Base-by-base conservation (phyloP, 2,888 invertebrate genomes). In the Stenurella melanura region DNA sequence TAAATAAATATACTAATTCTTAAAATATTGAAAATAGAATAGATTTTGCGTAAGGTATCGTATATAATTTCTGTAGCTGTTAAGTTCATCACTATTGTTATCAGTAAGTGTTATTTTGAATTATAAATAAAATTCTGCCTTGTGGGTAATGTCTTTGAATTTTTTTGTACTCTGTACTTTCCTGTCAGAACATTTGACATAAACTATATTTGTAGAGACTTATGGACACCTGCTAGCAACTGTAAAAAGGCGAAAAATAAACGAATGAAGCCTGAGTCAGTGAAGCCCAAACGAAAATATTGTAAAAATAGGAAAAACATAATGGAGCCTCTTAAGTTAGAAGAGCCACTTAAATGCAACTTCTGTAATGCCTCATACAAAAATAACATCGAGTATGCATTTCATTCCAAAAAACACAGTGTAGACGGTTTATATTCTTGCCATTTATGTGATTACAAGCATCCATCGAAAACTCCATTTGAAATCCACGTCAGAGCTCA, bases 401-500 rank as follows among this genome's bases (percentile, higher is more conserved):
- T 88, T 18, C 89, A 89, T 73, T 87, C 87, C 15, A 84, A 86
- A 42, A 79, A 77, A 12, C 89, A 89, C 76, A 84, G 83, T 68
- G 78, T 83, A 10, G 87, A 88, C 67, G 80, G 84, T 18, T 85
- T 86, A 73, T 87, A 87, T 68, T 81, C 83, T 67, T 89, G 89
- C 72, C 87, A 88, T 75, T 79, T 88, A 71, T 89, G 88, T 75
- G 85, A 87, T 38, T 88, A 85, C 54, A 82, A 83, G 19, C 88
- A 86, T 72, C 72, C 83, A 12, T 88, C 87, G 17, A 87, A 87
- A 75, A 87, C 87, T 66, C 86, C 86, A 64, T 82, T 88, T 17
- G 87, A 87, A 75, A 87, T 86, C 83, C 92, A 92, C 74, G 77
- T 88, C 0, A 87, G 89, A 68, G 90, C 89, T 0, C 92, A 92